Conservation (phyloP, 2,888 invertebrate species). For the Lordiphosa fenestrarum region DNA sequence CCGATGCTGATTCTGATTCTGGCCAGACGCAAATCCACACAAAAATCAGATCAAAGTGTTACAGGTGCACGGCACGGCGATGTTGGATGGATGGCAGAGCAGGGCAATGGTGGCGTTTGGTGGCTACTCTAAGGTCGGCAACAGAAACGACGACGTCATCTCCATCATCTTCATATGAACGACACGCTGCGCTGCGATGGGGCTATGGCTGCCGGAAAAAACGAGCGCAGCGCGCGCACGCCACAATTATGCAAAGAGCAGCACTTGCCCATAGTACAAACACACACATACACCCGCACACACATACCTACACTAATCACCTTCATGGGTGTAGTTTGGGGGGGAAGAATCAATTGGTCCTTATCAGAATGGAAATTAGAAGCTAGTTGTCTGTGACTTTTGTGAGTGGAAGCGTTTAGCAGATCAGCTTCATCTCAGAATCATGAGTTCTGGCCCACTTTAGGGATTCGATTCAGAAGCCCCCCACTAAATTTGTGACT, state of each 20-base stretch:
- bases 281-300: constrained; percentile 10
- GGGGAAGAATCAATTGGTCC: no score
- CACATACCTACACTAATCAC: constrained; percentile 10
- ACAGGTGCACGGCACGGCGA: constrained; percentile 33
- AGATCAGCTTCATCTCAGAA: no score
- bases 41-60: constrained; percentile 60
- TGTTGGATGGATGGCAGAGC: background rate
- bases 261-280: constrained; percentile 24
- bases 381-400: no score
- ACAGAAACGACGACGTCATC: constrained; percentile 52
- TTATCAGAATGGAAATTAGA: no score
- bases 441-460: no score
- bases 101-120: constrained; percentile 17
- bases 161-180: constrained; percentile 27
- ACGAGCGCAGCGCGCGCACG: constrained; percentile 35
- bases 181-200: constrained; percentile 9
- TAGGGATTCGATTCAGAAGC: no score
- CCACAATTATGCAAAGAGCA: constrained; percentile 50
- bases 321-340: constrained; percentile 2
- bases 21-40: constrained; percentile 47
- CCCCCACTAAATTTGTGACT: no score
- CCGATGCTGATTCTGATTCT: constrained; percentile 35
- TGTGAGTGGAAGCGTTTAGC: no score
- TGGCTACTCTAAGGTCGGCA: constrained; percentile 39
- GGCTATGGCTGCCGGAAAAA: constrained; percentile 47